Base-by-base conservation (phyloP, 2,888 invertebrate species). In the Aradus depressus region DNA sequence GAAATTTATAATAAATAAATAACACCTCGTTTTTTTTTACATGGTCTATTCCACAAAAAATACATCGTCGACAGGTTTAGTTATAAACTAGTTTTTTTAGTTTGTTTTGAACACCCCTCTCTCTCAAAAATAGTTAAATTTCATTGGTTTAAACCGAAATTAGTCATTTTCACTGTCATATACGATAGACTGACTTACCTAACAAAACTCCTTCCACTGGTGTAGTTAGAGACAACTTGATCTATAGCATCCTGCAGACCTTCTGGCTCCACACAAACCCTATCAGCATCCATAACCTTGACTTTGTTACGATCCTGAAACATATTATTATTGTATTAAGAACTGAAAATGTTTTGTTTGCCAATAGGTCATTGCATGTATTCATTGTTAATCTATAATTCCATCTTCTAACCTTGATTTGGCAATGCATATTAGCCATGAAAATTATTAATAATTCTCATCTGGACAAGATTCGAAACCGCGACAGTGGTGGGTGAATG, bases 211-310 rank as follows among this genome's bases (percentile, higher is more conserved):
- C 97, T 73, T 0, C 84, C 91, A 59, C 75, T 74, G 4, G 71
- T 68, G 66, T 84, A 88, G 44, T 76, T 75, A 0, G 72, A 64
- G 4, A 86, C 85, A 1, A 85, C 65, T 47, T 72, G 69, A 64
- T 93, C 75, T 51, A 98, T 87, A 58, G 76, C 76, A 1, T 74
- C 70, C 69, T 98, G 97, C 0, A 98, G 72, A 0, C 87, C 90
- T 14, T 72, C 72, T 0, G 98, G 98, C 2, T 80, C 74, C 0
- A 83, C 75, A 62, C 90, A 87, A 47, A 72, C 72, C 16, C 91
- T 75, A 64, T 92, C 96, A 0, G 93, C 93, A 68, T 93, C 84
- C 0, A 84, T 79, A 1, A 95, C 96, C 38, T 79, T 75, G 55
- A 97, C 83, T 0, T 81, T 76, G 64, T 79, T 85, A 44, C 95